Percentiles rank a stretch among this genome's conserved stretches.
Conservation (phyloP, 2,888 invertebrate genomes). For the Elgonia sp. region DNA sequence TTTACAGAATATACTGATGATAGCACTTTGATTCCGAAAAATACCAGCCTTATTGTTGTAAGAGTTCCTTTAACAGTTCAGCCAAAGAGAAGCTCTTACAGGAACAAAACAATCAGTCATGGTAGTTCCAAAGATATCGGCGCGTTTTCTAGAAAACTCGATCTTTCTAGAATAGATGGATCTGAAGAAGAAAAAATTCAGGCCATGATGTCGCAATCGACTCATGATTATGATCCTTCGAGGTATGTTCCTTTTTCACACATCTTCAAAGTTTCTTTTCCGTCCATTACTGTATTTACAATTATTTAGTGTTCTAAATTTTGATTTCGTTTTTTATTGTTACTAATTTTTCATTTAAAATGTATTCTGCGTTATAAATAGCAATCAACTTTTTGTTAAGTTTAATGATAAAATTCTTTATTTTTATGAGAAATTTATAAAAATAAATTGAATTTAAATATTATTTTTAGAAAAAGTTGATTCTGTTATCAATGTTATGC, state of each 20-base stretch:
- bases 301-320: too few species aligned
- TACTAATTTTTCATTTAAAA: too few species aligned
- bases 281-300: too few species aligned
- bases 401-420: too few species aligned
- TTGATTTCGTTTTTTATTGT: too few species aligned
- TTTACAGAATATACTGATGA: constrained; percentile 96
- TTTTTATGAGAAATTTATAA: too few species aligned
- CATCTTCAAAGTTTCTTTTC: too few species aligned
- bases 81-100: constrained; percentile 93
- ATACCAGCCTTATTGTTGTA: constrained; percentile 97
- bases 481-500: too few species aligned
- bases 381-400: too few species aligned
- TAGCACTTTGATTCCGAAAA: constrained; percentile 97
- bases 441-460: too few species aligned
- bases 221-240: constrained; percentile 98
- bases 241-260: constrained; percentile 89
- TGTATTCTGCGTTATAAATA: too few species aligned
- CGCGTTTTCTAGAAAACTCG: constrained; percentile 90
- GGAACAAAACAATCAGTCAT: constrained; percentile 84
- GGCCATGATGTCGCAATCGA: constrained; percentile 99
- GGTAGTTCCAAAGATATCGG: constrained; percentile 84
- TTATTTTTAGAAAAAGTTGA: too few species aligned
- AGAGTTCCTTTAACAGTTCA: constrained; percentile 95
- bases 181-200: constrained; percentile 99
- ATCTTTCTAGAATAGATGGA: constrained; percentile 95